These are phyloP conservation scores for Dromas ardeola DNA, from an alignment of 2,113 vertebrate species.

Conservation along the genomic window DNA sequence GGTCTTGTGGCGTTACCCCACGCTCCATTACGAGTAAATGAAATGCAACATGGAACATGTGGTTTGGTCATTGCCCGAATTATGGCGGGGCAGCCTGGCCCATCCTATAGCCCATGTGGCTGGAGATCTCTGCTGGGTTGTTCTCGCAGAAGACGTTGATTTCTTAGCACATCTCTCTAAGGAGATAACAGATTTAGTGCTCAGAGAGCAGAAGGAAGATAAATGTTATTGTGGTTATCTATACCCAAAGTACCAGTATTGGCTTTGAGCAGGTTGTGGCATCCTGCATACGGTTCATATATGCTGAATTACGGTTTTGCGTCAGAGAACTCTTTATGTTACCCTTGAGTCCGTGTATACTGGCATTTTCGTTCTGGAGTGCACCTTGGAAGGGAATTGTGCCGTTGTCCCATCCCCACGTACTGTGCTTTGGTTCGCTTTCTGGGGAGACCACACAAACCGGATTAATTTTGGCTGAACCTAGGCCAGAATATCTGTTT, in stretches of 20 bases:
- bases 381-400: not conserved
- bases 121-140: not conserved
- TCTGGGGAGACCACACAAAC: accelerated
- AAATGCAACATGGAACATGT: not conserved
- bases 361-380: not conserved
- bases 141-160: not conserved
- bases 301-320: not conserved
- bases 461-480: not conserved
- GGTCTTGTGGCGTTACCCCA: not conserved
- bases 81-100: not conserved
- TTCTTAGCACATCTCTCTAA: not conserved
- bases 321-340: not conserved
- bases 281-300: not conserved
- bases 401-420: accelerated
- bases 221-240: accelerated
- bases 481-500: not conserved
- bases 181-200: not conserved
- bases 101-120: not conserved
- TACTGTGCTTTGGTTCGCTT: accelerated
- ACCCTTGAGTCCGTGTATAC: accelerated
- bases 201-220: not conserved
- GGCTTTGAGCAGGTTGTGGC: not conserved
- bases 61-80: not conserved
- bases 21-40: not conserved
- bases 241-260: accelerated